Evolutionary conservation across 1,140 invertebrate genomes (phyloP), one percentile per base, ranked within the genome.

Genomic region (Ganaspis sp.): DNA sequence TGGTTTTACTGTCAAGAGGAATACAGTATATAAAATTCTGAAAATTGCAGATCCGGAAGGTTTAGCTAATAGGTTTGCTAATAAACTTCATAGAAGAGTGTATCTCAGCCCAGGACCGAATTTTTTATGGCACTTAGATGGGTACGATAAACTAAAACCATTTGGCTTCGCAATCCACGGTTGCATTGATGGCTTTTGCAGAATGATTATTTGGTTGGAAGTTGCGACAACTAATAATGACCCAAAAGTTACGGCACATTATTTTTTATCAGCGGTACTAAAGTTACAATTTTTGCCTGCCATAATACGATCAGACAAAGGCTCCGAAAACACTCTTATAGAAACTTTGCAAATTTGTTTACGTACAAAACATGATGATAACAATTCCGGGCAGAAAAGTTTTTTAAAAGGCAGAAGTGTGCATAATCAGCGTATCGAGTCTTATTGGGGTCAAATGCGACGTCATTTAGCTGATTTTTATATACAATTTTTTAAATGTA

Each of bases 161-260:
- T 87, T 80, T 78, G 86, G 85, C 15, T 76, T 89, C n/a, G 78
- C 77, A 26, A 82, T 88, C 4, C 78, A 85, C 76, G 84, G 79
- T 1, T 87, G 84, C 49, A 84, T 89, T 12, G 85, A 88, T 77
- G 87, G 87, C 0, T 88, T 83, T 75, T 87, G 85, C 9, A 54
- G 81, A 34, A 70, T 81, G 9, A 69, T 88, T 11, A 53, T 88
- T 26, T 88, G 86, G 86, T 40, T 87, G 4, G 42, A 85, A 53
- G 81, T 77, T 34, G 21, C 58, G 17, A 73, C 40, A 9, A 81
- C 85, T 23, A 88, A 81, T 69, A 89, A 77, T 75, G 71, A 87
- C 42, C 72, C 76, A 21, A 38, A 70, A 53, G 54, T 77, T 1
- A 64, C 21, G 15, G 75, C 75, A 0, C 17, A 84, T 84, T 86